Evolutionary conservation across 2,797 vertebrate genomes (phyloP), one percentile per base, ranked within the genome.

Genomic region (Sus cebifrons): DNA sequence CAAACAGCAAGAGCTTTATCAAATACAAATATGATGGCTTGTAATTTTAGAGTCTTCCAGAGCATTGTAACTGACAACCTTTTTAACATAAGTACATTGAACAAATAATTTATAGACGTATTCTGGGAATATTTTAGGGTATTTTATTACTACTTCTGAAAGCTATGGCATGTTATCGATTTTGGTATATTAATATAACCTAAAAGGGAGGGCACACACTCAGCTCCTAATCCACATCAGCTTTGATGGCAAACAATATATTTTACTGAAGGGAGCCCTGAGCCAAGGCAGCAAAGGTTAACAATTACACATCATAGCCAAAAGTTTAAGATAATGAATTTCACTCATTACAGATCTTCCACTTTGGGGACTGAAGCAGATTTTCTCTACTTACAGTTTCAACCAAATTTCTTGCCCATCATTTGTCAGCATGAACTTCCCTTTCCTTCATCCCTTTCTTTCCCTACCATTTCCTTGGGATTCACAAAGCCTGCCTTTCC

Each of bases 41-140:
- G 98, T 98, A 98, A 98, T 98, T 98, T 98, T 98, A 98, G 98
- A 98, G 97, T 97, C 98, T 98, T 98, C 98, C 96, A 98, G 98
- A 98, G 97, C 97, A 98, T 97, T 98, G 97, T 98, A 98, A 98
- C 98, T 98, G 98, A 98, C 98, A 99, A 98, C 98, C 98, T 98
- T 99, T 99, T 99, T 98, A 99, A 98, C 98, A 98, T 99, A 99
- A 99, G 98, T 98, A 98, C 97, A 98, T 97, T 98, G 98, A 98
- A 95, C 98, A 98, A 99, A 99, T 99, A 99, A 99, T 99, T 99
- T 99, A 99, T 99, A 98, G 98, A 98, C 96, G 95, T 98, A 98
- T 98, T 99, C 98, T 99, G 98, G 98, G 98, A 99, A 98, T 98
- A 98, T 98, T 99, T 99, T 99, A 99, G 96, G 98, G 97, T 98